phyloP scores from a whole-genome alignment of 1,140 invertebrate species.

The Drosophila sucinea region DNA sequence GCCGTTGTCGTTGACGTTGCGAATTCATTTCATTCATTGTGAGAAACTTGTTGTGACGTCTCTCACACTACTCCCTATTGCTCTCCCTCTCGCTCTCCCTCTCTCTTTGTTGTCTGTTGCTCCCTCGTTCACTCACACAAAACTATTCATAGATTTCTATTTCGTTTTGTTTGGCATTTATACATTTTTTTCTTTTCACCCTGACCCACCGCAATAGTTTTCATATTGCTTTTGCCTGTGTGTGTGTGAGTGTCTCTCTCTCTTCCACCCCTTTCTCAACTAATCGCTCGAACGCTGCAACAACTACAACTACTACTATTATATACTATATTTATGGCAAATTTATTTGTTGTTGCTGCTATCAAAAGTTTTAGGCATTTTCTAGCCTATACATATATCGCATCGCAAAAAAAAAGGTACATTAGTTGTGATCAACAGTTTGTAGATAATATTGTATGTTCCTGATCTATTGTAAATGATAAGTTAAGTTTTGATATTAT shows the following conservation, averaged over 20 bases:
- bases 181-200: slow-evolving; percentile 42
- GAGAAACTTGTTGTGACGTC: slow-evolving; percentile 21
- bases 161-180: slow-evolving; percentile 49
- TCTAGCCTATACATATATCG: background rate
- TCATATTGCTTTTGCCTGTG: slow-evolving; percentile 49
- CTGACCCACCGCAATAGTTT: slow-evolving; percentile 80
- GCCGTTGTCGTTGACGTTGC: background rate
- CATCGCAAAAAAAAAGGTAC: background rate
- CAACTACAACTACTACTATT: slow-evolving; percentile 23
- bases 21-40: slow-evolving; percentile 39
- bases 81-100: slow-evolving; percentile 25
- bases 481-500: too few relatives aligned
- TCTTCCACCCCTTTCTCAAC: slow-evolving; percentile 54
- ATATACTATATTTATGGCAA: slow-evolving; percentile 73
- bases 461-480: slow-evolving; percentile 4
- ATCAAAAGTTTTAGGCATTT: slow-evolving; percentile 30
- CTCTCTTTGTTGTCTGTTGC: slow-evolving; percentile 22
- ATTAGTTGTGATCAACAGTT: background rate
- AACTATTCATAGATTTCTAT: slow-evolving; percentile 81
- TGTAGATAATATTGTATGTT: slow-evolving; percentile 14
- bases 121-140: slow-evolving; percentile 29
- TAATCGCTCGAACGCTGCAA: slow-evolving; percentile 35
- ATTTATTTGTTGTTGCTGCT: slow-evolving; percentile 54
- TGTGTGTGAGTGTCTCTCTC: background rate
- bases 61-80: slow-evolving; percentile 26